Evolutionary conservation across 2,888 invertebrate genomes (phyloP).

Genomic region (Aphodius sticticus): DNA sequence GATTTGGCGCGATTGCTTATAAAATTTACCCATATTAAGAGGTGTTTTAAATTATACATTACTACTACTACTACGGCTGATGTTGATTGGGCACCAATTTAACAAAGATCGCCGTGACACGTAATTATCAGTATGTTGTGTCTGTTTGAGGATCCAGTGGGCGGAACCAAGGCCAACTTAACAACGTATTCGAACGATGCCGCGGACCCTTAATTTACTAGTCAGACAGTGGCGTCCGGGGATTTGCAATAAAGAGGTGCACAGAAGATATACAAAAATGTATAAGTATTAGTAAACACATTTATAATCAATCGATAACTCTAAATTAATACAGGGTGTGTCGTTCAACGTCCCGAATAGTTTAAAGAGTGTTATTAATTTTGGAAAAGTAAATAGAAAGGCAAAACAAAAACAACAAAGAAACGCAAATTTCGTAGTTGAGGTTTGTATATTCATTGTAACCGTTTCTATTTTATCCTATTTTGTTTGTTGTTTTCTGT

Average conservation of each 20-base stretch:
- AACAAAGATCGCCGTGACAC: neutral
- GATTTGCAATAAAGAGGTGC: neutral
- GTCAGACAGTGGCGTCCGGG: neutral
- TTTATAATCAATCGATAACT: too few species aligned
- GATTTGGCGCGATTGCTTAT: neutral
- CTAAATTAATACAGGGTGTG: too few species aligned
- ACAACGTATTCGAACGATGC: neutral
- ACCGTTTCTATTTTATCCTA: neutral
- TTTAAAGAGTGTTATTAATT: too few species aligned
- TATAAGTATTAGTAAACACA: too few species aligned
- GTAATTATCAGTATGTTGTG: neutral
- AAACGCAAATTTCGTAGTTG: too few species aligned
- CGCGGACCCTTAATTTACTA: neutral
- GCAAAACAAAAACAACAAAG: too few species aligned
- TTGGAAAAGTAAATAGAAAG: too few species aligned
- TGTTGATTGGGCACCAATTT: neutral
- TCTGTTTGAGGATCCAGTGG: neutral
- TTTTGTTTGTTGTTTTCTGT: neutral
- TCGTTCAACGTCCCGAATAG: too few species aligned
- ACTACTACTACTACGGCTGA: neutral
- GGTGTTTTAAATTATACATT: slow-evolving; percentile 4
- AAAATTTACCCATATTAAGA: neutral
- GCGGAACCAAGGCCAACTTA: neutral
- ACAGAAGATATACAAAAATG: too few species aligned
- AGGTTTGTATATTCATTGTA: too few species aligned